These are phyloP conservation scores for Anastrepha obliqua DNA, from an alignment of 1,140 invertebrate genomes.

Conservation along the genomic window DNA sequence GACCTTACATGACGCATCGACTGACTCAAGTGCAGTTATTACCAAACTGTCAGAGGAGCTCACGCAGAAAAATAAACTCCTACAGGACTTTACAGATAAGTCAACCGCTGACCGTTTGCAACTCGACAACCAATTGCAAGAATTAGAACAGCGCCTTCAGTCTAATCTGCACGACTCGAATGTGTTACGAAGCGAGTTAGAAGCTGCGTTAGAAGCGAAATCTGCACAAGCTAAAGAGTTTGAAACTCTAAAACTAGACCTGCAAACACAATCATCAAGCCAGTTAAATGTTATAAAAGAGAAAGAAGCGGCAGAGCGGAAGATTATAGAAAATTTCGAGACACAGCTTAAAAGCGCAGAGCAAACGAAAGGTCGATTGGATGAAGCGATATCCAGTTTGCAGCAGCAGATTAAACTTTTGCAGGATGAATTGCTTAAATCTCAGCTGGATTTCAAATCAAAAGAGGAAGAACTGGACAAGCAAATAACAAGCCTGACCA, in stretches of 20 bases:
- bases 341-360: conserved; percentile 56
- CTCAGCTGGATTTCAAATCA: conserved; percentile 58
- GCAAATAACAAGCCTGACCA: conserved; percentile 59
- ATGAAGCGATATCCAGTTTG: conserved; percentile 57
- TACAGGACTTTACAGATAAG: conserved; percentile 61
- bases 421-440: conserved; percentile 60
- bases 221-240: conserved; percentile 45
- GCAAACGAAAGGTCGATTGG: conserved; percentile 45
- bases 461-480: conserved; percentile 56
- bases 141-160: conserved; percentile 61
- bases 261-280: background rate
- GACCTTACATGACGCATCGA: conserved; percentile 52
- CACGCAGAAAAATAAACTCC: conserved; percentile 60
- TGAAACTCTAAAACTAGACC: conserved; percentile 48
- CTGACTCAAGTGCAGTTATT: conserved; percentile 62
- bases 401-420: conserved; percentile 58
- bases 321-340: conserved; percentile 59
- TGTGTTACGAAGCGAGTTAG: conserved; percentile 47
- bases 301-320: conserved; percentile 48
- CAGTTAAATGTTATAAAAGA: conserved; percentile 52
- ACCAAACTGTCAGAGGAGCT: conserved; percentile 63
- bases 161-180: conserved; percentile 58
- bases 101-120: conserved; percentile 61
- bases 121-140: conserved; percentile 62
- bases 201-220: conserved; percentile 15